Percentiles rank a stretch among this genome's conserved stretches.
phyloP scores from a whole-genome alignment of 30 jellyfish, hydroid and myxozoan genomes.

The Cassiopea xamachana region DNA sequence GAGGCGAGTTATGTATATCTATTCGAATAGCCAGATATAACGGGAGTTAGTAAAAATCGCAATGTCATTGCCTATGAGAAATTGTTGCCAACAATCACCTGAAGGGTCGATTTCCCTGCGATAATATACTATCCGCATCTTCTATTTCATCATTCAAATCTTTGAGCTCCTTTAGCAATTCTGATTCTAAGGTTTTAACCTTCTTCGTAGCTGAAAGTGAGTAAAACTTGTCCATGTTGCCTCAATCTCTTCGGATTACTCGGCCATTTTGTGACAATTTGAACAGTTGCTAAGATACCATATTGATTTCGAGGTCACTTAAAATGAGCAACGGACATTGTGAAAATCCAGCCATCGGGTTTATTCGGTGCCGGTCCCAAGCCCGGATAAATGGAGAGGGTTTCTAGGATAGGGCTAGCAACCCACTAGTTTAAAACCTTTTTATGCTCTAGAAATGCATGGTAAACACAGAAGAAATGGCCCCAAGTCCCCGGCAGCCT shows the following conservation, averaged over 20 bases:
- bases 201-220: conserved; percentile 65
- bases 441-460: too few species aligned
- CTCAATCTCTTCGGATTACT: not conserved
- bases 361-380: too few species aligned
- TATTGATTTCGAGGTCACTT: conserved; percentile 9
- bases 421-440: too few species aligned
- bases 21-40: too few species aligned
- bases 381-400: too few species aligned
- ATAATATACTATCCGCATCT: conserved; percentile 54
- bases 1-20: too few species aligned
- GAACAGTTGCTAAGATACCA: conserved; percentile 1
- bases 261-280: conserved; percentile 7
- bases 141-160: conserved; percentile 78
- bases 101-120: conserved; percentile 27
- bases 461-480: too few species aligned
- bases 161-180: conserved; percentile 74
- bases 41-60: too few species aligned
- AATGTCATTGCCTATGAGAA: too few species aligned
- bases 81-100: conserved; percentile 1
- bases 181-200: conserved; percentile 68
- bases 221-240: conserved; percentile 75
- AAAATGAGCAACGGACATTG: not conserved
- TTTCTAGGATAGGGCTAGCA: too few species aligned
- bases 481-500: too few species aligned
- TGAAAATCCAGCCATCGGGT: too few species aligned